Evolutionary conservation across 2,113 vertebrate species (phyloP), one percentile per base, ranked within the genome.

Genomic region (Globicephala melas): DNA sequence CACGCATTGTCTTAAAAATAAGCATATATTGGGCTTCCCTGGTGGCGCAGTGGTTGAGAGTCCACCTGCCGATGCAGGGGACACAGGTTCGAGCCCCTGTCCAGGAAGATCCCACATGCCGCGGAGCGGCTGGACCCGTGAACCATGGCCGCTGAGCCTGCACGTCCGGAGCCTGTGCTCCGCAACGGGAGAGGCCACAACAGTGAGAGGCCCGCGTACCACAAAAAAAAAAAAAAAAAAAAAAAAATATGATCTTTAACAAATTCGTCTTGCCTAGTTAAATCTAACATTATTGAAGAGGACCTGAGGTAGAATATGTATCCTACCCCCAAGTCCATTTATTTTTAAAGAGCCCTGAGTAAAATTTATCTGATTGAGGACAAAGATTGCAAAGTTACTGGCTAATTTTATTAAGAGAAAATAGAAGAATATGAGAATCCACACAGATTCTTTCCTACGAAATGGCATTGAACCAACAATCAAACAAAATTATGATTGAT

Each of bases 401-500:
- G 50, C 81, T 97, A 89, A 96, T 96, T 87, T 94, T 96, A 89
- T 94, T 65, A 80, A 79, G 91, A 97, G 63, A 94, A 92, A 95
- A 91, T 17, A 74, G 65, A 58, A 94, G 82, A 91, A 95, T 91
- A 81, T 93, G 83, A 96, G 80, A 65, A 53, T 68, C 10, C 38
- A 90, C 33, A 94, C 50, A 95, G 83, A 79, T 90, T 92, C 14
- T 89, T 97, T 92, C 31, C 70, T 92, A 38, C 68, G 80, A 58
- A 63, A 76, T 71, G n/a, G 25, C 79, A 94, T 74, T 91, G 94
- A 92, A 36, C 83, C 87, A 80, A 63, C 92, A 93, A 95, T 96
- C 83, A 92, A 62, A 90, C 65, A 85, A 96, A 89, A 95, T 95
- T 94, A 86, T 89, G 88, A 94, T 94, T 96, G 96, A 97, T 96